phyloP scores from a whole-genome alignment of 2,888 invertebrate species.

The Hyalella azteca region DNA sequence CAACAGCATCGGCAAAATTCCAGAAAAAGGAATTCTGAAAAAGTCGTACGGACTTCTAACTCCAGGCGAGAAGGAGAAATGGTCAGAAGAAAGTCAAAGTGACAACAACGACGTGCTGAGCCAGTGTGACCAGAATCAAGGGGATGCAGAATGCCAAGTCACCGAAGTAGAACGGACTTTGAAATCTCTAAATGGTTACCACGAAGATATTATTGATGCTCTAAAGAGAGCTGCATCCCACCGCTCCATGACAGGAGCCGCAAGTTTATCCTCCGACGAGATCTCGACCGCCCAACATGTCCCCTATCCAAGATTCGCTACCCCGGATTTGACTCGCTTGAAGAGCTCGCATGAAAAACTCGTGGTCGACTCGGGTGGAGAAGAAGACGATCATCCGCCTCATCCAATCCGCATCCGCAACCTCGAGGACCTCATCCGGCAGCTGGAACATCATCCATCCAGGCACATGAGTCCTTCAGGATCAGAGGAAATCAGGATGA shows the following conservation, averaged over 20 bases:
- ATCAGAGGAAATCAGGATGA: conserved; percentile 61
- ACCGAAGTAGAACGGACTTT: conserved; percentile 74
- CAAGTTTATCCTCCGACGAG: conserved; percentile 72
- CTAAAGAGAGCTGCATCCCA: conserved; percentile 77
- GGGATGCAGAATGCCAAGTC: conserved; percentile 64
- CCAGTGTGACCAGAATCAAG: conserved; percentile 72
- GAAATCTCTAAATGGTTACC: conserved; percentile 89
- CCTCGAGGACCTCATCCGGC: conserved; percentile 84
- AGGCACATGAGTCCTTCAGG: conserved; percentile 61
- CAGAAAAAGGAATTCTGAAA: conserved; percentile 91
- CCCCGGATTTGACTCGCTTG: conserved; percentile 53
- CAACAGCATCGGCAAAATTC: conserved; percentile 77
- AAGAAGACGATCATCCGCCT: conserved; percentile 75
- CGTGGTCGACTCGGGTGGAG: conserved; percentile 69
- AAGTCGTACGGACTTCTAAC: conserved; percentile 72
- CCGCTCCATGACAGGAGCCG: conserved; percentile 65
- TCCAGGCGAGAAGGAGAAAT: conserved; percentile 75
- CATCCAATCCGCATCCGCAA: conserved; percentile 87
- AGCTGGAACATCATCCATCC: conserved; percentile 61
- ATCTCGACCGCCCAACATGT: conserved; percentile 74
- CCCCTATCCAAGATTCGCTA: conserved; percentile 60
- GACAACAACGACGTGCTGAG: conserved; percentile 74
- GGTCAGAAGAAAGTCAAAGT: conserved; percentile 72
- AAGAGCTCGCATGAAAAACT: conserved; percentile 57
- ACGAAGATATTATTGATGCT: conserved; percentile 90